A percentile compares a stretch with the other conserved stretches of the same genome.
Conservation (phyloP, 2,113 vertebrate genomes). For the Eretmochelys imbricata region DNA sequence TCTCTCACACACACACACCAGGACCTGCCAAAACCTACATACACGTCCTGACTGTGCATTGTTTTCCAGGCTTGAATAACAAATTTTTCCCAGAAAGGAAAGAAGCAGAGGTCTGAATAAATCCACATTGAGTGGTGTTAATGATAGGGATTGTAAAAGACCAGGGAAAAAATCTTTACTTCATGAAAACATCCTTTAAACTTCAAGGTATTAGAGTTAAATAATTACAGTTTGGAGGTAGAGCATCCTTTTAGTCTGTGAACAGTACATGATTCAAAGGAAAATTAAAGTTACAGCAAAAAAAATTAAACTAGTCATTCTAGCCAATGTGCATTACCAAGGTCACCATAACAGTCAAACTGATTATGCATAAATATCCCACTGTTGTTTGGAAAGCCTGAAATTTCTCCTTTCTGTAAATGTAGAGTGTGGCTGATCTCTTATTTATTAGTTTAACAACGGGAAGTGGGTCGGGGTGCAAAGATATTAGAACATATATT, state of each 20-base stretch:
- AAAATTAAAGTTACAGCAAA: not conserved
- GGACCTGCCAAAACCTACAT: not conserved
- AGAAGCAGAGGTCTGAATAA: not conserved
- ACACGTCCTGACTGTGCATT: not conserved
- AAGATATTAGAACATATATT: not conserved
- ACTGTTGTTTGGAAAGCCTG: not conserved
- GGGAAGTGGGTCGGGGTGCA: not conserved
- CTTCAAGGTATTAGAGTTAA: slow-evolving; percentile 6
- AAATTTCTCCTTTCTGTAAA: not conserved
- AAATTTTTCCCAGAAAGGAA: not conserved
- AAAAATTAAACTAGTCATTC: not conserved
- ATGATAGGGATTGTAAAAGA: not conserved
- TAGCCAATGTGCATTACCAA: not conserved
- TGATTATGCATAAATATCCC: not conserved
- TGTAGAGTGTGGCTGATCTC: not conserved
- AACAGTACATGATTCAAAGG: not conserved
- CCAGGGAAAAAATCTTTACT: not conserved
- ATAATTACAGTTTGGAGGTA: not conserved
- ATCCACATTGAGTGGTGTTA: not conserved
- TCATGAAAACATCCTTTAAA: not conserved
- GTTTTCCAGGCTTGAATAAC: not conserved
- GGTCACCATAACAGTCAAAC: not conserved
- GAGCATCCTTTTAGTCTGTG: not conserved
- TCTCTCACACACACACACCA: not conserved
- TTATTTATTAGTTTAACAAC: not conserved